Evolutionary conservation across 64 coral and sea anemone genomes (phyloP), one percentile per base, ranked within the genome.

Genomic region (Stichodactyla mertensii): DNA sequence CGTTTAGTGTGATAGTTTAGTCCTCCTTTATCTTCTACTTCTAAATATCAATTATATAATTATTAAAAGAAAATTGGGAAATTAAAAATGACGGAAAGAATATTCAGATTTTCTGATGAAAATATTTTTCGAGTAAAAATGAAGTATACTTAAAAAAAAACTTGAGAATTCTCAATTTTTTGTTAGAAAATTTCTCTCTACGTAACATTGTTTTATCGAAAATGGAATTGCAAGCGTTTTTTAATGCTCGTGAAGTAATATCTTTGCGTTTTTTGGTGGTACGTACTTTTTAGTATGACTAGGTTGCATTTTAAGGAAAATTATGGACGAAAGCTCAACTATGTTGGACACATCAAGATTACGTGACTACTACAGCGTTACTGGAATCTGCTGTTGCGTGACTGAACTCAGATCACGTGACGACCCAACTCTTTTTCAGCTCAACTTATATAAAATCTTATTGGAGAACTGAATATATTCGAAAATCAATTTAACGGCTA

Each of bases 371-470:
- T 14, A 9, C 7, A 36, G 69, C 24, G 66, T 71, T 26, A 71
- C 66, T 22, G 7, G 11, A 11, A 23, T 74, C 24, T 31, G 16
- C 66, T 74, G 24, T 74, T 24, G 6, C 7, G 69, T 28, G 69
- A 74, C 69, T 74, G 4, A 27, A 12, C 6, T 31, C 7, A 74
- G 10, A 5, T 31, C 26, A 74, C 69, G 69, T 36, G 69, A 74
- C 13, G 8, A 31, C 27, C 24, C 10, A 14, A 5, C 24, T 23
- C 22, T 5, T 74, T 74, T 36, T 26, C 36, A 74, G 69, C 27
- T 74, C 69, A 74, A 74, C n/a, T 74, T 31, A 74, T 74, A 74
- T 31, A 74, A 74, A 74, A 74, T 74, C 22, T 31, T 8, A 31
- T 31, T 31, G 69, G 62, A 31, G 27, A 74, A 74, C 27, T 74